A percentile compares a stretch with the other conserved stretches of the same genome.
phyloP scores from a whole-genome alignment of 1,140 invertebrate species.

The Drosophila mojavensis region DNA sequence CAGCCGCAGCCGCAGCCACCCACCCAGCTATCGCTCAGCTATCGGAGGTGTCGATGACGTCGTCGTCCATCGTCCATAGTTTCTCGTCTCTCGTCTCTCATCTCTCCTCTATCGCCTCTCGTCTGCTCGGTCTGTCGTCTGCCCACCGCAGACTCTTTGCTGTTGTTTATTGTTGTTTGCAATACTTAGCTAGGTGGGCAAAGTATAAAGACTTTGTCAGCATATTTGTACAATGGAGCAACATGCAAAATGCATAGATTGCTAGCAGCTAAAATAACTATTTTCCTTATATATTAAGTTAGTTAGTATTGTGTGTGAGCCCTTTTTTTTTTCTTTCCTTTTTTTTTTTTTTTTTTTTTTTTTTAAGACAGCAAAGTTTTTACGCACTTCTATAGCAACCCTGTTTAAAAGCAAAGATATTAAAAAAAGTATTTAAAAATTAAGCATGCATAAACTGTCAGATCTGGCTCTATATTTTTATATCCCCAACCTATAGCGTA shows the following conservation, averaged over 20 bases:
- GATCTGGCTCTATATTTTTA: too few relatives aligned
- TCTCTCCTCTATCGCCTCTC: conserved; percentile 10
- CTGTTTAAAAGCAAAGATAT: too few relatives aligned
- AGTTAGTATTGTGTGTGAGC: background rate
- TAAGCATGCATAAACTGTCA: too few relatives aligned
- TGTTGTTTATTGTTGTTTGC: conserved; percentile 37
- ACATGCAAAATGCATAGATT: background rate
- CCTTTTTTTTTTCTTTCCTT: background rate
- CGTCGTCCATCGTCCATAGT: conserved; percentile 43
- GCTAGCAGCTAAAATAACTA: background rate
- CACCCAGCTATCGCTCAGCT: conserved; percentile 63
- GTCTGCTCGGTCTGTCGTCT: conserved; percentile 5
- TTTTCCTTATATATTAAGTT: background rate
- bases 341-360: too few relatives aligned
- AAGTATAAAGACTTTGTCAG: conserved; percentile 18
- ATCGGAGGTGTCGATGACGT: conserved; percentile 81
- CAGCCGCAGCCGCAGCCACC: conserved; percentile 62
- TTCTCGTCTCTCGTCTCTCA: conserved; percentile 9
- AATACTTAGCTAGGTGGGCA: conserved; percentile 25
- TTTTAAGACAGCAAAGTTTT: too few relatives aligned
- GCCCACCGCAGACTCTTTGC: conserved; percentile 15
- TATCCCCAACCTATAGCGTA: too few relatives aligned
- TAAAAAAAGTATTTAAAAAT: too few relatives aligned
- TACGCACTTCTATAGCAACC: too few relatives aligned
- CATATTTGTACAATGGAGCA: conserved; percentile 5